Evolutionary conservation across 2,113 vertebrate genomes (phyloP).

Genomic region (Eira barbara): DNA sequence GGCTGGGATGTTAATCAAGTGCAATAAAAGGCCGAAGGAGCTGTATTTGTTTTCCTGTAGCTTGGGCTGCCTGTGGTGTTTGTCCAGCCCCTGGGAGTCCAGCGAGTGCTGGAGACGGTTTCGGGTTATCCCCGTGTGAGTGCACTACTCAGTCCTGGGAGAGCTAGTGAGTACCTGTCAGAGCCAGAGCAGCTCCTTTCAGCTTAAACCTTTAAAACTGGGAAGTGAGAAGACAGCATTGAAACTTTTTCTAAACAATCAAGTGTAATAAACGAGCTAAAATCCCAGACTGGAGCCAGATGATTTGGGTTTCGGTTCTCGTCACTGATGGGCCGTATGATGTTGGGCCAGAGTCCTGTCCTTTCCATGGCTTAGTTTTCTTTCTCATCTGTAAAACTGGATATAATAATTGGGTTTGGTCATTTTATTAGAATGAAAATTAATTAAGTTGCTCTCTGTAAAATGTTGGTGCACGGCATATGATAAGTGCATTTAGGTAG

Average conservation of each 20-base stretch:
- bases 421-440: constrained; percentile 24
- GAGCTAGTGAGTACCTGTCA: neutral
- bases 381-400: neutral
- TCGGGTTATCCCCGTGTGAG: neutral
- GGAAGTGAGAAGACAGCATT: neutral
- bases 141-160: neutral
- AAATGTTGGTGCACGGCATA: neutral
- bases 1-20: neutral
- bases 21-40: neutral
- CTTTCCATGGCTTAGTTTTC: neutral
- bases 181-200: neutral
- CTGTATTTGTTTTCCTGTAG: neutral
- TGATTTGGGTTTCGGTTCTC: neutral
- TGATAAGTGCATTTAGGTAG: neutral
- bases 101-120: neutral
- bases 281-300: neutral
- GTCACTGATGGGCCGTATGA: neutral
- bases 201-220: neutral
- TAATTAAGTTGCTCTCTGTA: neutral
- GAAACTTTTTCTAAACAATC: neutral
- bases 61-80: neutral
- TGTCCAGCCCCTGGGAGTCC: neutral
- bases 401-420: neutral
- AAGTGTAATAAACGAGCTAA: neutral
- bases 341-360: neutral